Conservation (phyloP, 2,113 vertebrate species). For the Astatotilapia flaviijosephi region DNA sequence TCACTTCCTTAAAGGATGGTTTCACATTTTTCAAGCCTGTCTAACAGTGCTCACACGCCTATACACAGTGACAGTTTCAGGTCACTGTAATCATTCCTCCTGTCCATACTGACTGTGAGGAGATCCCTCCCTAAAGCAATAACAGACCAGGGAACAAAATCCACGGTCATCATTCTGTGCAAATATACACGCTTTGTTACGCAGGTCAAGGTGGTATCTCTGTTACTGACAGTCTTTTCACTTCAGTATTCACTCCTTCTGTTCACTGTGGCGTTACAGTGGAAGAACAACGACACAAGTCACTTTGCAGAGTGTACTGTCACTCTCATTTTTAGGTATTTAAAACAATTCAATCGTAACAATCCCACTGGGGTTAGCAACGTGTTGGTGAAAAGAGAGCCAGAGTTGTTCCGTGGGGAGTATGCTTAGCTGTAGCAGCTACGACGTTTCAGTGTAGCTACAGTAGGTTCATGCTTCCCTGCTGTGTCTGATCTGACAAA, state of each 20-base stretch:
- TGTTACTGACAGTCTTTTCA: not conserved
- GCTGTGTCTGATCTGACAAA: not conserved
- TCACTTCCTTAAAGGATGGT: not conserved
- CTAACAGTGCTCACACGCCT: not conserved
- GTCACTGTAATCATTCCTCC: not conserved
- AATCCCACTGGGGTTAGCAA: not conserved
- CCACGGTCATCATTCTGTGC: not conserved
- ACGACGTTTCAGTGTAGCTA: not conserved
- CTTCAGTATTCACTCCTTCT: not conserved
- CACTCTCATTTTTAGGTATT: not conserved
- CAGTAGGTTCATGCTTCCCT: not conserved
- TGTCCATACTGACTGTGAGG: not conserved
- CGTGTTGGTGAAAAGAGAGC: not conserved
- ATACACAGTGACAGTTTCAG: not conserved
- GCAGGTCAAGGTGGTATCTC: not conserved
- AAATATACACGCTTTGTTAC: not conserved
- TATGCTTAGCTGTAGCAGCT: not conserved
- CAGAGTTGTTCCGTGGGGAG: not conserved
- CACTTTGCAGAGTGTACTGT: not conserved
- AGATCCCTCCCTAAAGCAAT: not conserved
- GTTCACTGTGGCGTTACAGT: not conserved
- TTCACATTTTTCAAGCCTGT: not conserved
- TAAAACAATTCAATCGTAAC: not conserved
- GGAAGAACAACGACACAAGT: not conserved
- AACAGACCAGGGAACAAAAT: not conserved